Base-by-base conservation (phyloP, 2,888 invertebrate species). In the Drosophila anomalata region DNA sequence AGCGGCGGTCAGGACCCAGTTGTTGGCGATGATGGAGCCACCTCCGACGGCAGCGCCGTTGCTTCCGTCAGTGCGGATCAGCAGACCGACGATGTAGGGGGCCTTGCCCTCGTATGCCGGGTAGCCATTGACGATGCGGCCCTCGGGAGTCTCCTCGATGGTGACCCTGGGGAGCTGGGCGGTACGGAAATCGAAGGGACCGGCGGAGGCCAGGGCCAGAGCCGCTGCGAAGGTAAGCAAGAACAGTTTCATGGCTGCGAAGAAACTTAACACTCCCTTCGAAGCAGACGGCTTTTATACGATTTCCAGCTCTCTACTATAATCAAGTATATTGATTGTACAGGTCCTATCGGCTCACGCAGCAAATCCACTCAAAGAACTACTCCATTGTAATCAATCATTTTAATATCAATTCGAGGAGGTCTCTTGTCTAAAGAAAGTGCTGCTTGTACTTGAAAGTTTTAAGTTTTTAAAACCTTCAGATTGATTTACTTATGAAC, bases 11-110 rank as follows among this genome's bases (percentile, higher is more conserved):
- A 70, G 33, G 0, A 73, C 39, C 72, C 72, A 73, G 42, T 46
- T 53, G 39, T 46, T 50, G 47, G 51, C 46, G 9, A 73, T 73
- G 26, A 73, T 73, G 39, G 39, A 33, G 5, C 72, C 72, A 24
- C 29, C 52, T 29, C 79, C 48, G 55, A 55, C 72, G 61, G 56
- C 74, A 42, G 52, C 74, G 5, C 39, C 42, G n/a, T 70, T 55
- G 46, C 63, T 71, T 11, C 72, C 72, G n/a, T 71, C 72, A 0
- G 17, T 55, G 20, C 47, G 58, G 36, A 83, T 62, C 9, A 61
- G 44, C 3, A 89, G 73, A 9, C 81, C 87, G 3, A 85, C 78
- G 44, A 82, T 78, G 53, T 87, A 85, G 29, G 85, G 80, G 5
- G 84, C 76, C 57, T 79, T 75, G 11, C 75, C 76, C 6, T 56